phyloP scores from a whole-genome alignment of 2,888 invertebrate genomes.

The Phoenoteleia sp. region DNA sequence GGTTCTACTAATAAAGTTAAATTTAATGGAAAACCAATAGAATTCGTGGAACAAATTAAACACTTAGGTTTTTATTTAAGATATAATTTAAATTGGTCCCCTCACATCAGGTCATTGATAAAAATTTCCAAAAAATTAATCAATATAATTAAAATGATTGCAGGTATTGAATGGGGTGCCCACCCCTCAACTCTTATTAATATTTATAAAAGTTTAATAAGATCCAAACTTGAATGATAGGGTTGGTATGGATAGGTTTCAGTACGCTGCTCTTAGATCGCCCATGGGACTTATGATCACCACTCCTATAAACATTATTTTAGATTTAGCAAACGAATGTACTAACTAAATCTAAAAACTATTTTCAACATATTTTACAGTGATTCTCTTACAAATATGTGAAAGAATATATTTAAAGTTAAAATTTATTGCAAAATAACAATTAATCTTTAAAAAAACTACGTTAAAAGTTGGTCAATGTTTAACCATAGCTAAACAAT shows the following conservation, averaged over 20 bases:
- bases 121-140: neutral
- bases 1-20: neutral
- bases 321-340: too few relatives aligned
- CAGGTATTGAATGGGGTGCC: neutral
- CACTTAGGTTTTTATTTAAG: neutral
- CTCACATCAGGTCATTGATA: too few relatives aligned
- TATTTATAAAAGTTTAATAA: neutral
- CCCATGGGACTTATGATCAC: too few relatives aligned
- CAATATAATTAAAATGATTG: neutral
- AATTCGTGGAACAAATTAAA: neutral
- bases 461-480: too few relatives aligned
- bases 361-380: too few relatives aligned
- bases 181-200: neutral
- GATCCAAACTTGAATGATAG: slow-evolving; percentile 3
- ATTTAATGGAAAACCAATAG: neutral
- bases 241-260: slow-evolving; percentile 1
- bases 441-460: too few relatives aligned
- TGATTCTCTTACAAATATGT: too few relatives aligned
- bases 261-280: too few relatives aligned
- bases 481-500: too few relatives aligned
- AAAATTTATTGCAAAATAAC: too few relatives aligned
- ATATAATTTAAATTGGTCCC: slow-evolving; percentile 3
- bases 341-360: too few relatives aligned
- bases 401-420: too few relatives aligned
- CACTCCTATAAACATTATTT: neutral